These are phyloP conservation scores for Sparus aurata DNA, from an alignment of 2,797 vertebrate genomes.

Conservation along the genomic window DNA sequence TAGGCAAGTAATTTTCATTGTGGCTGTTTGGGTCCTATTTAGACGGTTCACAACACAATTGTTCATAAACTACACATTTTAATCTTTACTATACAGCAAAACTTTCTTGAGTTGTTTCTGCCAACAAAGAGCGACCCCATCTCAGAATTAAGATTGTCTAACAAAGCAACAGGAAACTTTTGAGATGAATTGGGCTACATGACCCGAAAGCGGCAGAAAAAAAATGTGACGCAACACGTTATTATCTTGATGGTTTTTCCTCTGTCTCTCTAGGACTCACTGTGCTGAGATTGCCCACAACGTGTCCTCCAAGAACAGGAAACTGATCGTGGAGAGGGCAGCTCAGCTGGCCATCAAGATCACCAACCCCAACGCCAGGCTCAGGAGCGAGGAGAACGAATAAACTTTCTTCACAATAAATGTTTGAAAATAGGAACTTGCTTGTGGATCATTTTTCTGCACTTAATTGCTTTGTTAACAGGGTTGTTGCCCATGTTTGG, in stretches of 20 bases:
- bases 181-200: background rate
- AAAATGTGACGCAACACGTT: background rate
- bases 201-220: background rate
- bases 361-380: constrained; percentile 97
- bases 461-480: background rate
- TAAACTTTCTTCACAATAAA: constrained; percentile 91
- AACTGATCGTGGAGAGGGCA: constrained; percentile 95
- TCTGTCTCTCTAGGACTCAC: constrained; percentile 86
- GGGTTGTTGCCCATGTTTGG: background rate
- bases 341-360: constrained; percentile 98
- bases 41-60: background rate
- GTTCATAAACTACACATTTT: background rate
- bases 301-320: constrained; percentile 98
- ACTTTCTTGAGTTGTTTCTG: background rate
- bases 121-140: background rate
- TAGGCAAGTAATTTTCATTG: background rate
- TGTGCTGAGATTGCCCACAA: constrained; percentile 99
- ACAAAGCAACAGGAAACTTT: background rate
- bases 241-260: accelerated
- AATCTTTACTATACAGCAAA: background rate
- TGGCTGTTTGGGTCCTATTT: background rate
- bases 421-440: constrained; percentile 52
- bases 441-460: background rate
- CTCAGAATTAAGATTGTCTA: background rate
- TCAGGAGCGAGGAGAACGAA: constrained; percentile 99